phyloP scores from a whole-genome alignment of 2,797 vertebrate species.

The Melanotaenia trifasciata region DNA sequence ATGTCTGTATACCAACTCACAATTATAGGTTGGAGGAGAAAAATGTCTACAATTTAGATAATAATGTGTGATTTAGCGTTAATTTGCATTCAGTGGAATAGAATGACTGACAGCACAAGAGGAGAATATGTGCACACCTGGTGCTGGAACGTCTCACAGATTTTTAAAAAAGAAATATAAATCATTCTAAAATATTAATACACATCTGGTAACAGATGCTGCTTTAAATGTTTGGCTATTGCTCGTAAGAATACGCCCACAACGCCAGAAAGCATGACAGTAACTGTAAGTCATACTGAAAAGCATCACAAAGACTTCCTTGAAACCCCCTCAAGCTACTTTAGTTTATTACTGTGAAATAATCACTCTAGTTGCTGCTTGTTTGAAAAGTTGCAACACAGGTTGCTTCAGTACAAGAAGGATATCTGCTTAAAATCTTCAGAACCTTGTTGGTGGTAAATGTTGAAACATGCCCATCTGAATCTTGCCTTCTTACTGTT shows the following conservation, averaged over 20 bases:
- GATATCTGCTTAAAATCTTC: slow-evolving; percentile 26
- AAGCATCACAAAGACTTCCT: slow-evolving; percentile 16
- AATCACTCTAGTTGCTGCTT: slow-evolving; percentile 53
- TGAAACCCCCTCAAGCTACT: slow-evolving; percentile 26
- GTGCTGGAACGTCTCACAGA: not conserved
- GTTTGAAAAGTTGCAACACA: slow-evolving; percentile 59
- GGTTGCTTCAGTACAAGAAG: slow-evolving; percentile 47
- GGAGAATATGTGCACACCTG: slow-evolving; percentile 5
- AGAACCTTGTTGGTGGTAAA: slow-evolving; percentile 6
- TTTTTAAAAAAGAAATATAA: not conserved
- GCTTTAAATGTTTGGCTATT: slow-evolving; percentile 17
- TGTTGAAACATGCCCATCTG: slow-evolving; percentile 46
- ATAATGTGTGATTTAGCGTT: slow-evolving; percentile 54
- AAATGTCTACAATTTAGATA: slow-evolving; percentile 51
- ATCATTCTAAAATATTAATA: not conserved
- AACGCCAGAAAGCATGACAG: slow-evolving; percentile 6
- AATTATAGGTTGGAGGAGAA: slow-evolving; percentile 62
- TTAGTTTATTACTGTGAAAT: slow-evolving; percentile 34
- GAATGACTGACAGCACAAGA: slow-evolving; percentile 6
- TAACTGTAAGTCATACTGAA: slow-evolving; percentile 8
- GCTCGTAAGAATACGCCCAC: not conserved
- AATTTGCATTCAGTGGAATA: slow-evolving; percentile 23
- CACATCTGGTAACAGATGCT: not conserved
- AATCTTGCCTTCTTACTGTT: slow-evolving; percentile 5
- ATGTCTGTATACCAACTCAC: slow-evolving; percentile 39